Evolutionary conservation across 2,888 invertebrate genomes (phyloP).

Genomic region (Aspidiotus destructor): DNA sequence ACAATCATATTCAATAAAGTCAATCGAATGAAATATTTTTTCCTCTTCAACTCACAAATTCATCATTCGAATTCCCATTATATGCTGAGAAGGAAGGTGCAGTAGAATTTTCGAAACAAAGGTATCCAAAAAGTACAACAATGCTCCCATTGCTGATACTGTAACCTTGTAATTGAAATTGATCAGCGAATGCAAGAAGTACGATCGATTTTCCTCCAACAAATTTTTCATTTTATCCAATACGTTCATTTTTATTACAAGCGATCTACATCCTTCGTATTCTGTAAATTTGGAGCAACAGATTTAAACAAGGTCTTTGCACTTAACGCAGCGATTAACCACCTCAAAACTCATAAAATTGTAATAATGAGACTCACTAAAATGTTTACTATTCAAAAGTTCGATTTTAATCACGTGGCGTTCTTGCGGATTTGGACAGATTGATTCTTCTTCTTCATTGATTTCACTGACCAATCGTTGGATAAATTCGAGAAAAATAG

Average conservation of each 20-base stretch:
- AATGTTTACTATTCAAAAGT: slow-evolving; percentile 51
- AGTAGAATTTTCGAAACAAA: slow-evolving; percentile 34
- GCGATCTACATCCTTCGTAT: slow-evolving; percentile 50
- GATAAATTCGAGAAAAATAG: slow-evolving; percentile 46
- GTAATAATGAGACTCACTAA: slow-evolving; percentile 44
- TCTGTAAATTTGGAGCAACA: slow-evolving; percentile 41
- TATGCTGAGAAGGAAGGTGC: slow-evolving; percentile 45
- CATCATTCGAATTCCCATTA: slow-evolving; percentile 46
- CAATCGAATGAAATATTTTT: no score
- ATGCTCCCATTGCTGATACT: slow-evolving; percentile 60
- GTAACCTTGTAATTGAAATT: slow-evolving; percentile 54
- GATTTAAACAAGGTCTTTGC: no score
- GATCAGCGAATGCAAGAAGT: slow-evolving; percentile 50
- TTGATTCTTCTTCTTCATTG: slow-evolving; percentile 16
- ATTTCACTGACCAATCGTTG: slow-evolving; percentile 43
- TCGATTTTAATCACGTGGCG: neutral
- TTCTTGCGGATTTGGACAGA: no score
- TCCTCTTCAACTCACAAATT: slow-evolving; percentile 44
- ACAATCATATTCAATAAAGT: no score
- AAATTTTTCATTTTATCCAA: slow-evolving; percentile 48
- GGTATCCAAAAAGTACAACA: slow-evolving; percentile 60
- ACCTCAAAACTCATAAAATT: neutral
- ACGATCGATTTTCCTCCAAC: slow-evolving; percentile 48
- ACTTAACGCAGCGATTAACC: no score
- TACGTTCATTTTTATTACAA: slow-evolving; percentile 49